Base-by-base conservation (phyloP, 2,113 vertebrate genomes). In the Rhizomys pruinosus region DNA sequence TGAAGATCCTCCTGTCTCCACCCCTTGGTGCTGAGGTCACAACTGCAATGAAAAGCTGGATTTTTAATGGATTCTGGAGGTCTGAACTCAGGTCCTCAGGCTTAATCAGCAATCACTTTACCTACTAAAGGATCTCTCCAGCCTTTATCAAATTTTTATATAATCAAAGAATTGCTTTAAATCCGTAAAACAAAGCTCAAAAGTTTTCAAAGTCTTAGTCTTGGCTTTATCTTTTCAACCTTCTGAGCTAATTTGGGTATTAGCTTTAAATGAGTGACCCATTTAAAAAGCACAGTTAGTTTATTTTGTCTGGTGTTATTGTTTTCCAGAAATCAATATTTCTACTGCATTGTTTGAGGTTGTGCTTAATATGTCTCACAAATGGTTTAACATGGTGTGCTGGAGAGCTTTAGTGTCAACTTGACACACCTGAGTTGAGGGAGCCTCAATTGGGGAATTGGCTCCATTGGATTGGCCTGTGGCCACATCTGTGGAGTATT, bases 321-420 rank as follows among this genome's bases (percentile, higher is more conserved):
- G 27, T 92, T 96, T 92, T 19, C 66, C 34, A 71, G 0, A 13
- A 85, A 95, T 96, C 96, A 94, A 79, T 97, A 94, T 89, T 91
- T 93, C 44, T 55, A 52, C 20, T 69, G 79, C n/a, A 88, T 81
- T 90, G 82, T 95, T 87, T 63, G 55, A 95, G 55, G 69, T 84
- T 64, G n/a, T 59, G 59, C 52, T 95, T 96, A 73, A 57, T 61
- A 71, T 61, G 73, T 73, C 79, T 96, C 82, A 90, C 71, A 89
- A 93, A 85, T 94, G 82, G 66, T 94, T 95, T 89, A 95, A 88
- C 85, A 73, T n/a, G n/a, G n/a, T n/a, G n/a, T n/a, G n/a, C n/a
- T n/a, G n/a, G n/a, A n/a, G n/a, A n/a, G n/a, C n/a, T n/a, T n/a
- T n/a, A n/a, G n/a, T n/a, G n/a, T n/a, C n/a, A n/a, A n/a, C n/a